Base-by-base conservation (phyloP, 2,797 vertebrate genomes). In the Hyperoplus immaculatus region DNA sequence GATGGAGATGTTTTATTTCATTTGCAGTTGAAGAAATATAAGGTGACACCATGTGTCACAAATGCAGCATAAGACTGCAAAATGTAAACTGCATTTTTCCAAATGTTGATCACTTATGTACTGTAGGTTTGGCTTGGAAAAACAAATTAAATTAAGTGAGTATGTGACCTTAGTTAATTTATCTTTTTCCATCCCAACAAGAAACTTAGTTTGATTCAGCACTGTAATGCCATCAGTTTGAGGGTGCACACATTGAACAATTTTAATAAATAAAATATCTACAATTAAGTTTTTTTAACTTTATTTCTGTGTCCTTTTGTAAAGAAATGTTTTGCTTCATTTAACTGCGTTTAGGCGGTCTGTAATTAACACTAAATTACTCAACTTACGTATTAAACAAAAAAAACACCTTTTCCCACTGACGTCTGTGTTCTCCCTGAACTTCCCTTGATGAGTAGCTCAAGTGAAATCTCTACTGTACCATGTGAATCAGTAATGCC, bases 401-500 rank as follows among this genome's bases (percentile, higher is more conserved):
- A 68, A 78, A 46, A 42, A 67, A 21, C 45, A 63, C 65, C 42
- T 88, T 78, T 67, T 63, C 41, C 66, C 61, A 73, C 43, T 88
- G 77, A 89, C 36, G 80, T 83, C 85, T 88, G 53, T 87, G 65
- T 88, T 90, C 75, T 66, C 62, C 65, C 72, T 77, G 66, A 82
- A 85, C 57, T 59, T 84, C 59, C 80, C 65, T 77, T 74, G 58
- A 87, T 81, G 84, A 88, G 71, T 75, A 71, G 81, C 75, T 85
- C 69, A 73, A 78, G 73, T 87, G 87, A 83, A 86, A 79, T 75
- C 78, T 89, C 88, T 82, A 87, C 87, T 91, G 85, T 88, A 87
- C 77, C 66, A 62, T 79, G 80, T 93, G 90, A 93, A 89, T 93
- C 89, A 87, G 87, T 91, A 81, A 87, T 76, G 82, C 81, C 87